Conservation (phyloP, 2,888 invertebrate genomes). For the Copidosoma aretas region DNA sequence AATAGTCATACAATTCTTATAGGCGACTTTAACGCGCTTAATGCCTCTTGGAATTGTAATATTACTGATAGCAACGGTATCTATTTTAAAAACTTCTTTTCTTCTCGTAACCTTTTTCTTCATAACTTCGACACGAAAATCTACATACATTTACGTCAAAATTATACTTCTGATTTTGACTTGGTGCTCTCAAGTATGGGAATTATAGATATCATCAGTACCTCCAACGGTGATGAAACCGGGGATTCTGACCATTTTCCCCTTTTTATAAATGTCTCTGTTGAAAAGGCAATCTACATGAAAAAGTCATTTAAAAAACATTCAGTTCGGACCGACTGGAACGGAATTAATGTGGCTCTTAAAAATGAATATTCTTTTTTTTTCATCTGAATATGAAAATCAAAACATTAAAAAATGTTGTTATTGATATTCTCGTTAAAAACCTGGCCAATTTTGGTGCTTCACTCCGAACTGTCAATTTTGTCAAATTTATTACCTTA, state of each 20-base stretch:
- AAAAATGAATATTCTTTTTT: neutral
- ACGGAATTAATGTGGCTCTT: neutral
- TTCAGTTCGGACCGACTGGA: conserved; percentile 4
- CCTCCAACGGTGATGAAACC: neutral
- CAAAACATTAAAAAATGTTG: neutral
- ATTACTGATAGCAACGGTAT: neutral
- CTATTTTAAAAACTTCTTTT: neutral
- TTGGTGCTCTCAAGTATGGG: conserved; percentile 6
- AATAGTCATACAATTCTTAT: too few species aligned
- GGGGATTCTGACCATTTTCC: conserved; percentile 10
- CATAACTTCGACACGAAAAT: conserved; percentile 3
- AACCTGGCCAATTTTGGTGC: neutral
- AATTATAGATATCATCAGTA: neutral
- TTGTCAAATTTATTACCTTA: neutral
- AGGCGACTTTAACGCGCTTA: neutral
- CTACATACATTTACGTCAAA: neutral
- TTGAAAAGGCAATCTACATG: neutral
- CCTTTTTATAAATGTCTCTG: neutral
- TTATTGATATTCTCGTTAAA: neutral
- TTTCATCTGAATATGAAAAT: neutral
- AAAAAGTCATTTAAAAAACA: conserved; percentile 5
- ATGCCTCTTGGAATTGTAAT: too few species aligned
- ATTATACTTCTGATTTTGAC: conserved; percentile 13
- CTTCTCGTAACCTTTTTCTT: too few species aligned
- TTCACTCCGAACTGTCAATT: neutral